Evolutionary conservation across 92 coral and sea anemone species (phyloP), one percentile per base, ranked within the genome.

Genomic region (Ricordea florida): DNA sequence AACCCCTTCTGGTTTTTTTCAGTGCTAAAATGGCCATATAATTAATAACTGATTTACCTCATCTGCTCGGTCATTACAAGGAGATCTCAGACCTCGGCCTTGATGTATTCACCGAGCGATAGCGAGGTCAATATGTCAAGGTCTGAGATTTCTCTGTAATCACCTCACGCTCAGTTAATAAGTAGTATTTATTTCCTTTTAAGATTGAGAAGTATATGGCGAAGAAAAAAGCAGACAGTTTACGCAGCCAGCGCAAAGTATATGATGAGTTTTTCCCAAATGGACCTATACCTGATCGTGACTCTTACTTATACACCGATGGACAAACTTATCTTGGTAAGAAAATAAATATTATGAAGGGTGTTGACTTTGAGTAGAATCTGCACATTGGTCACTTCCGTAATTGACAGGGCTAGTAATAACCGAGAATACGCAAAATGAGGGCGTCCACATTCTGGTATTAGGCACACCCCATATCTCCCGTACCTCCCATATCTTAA

Each of bases 141-240:
- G n/a, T n/a, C n/a, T n/a, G n/a, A n/a, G n/a, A n/a, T n/a, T n/a
- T n/a, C n/a, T n/a, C n/a, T n/a, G n/a, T n/a, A n/a, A n/a, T n/a
- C n/a, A n/a, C n/a, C n/a, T n/a, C n/a, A n/a, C n/a, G n/a, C n/a
- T n/a, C 15, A 31, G 1, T 33, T 16, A 31, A 32, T 17, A 24
- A 26, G n/a, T 57, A 32, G 0, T 32, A 16, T 10, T 43, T n/a
- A 42, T 22, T 17, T 32, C 8, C 29, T 29, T 48, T 51, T 44
- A 43, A 94, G 98, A 94, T 94, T 82, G 98, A 94, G 46, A 94
- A 87, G 47, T 89, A 73, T 34, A 33, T 88, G 17, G 97, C 98
- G 0, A 94, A 85, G 79, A 88, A 77, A 66, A 88, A 87, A 40
- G 98, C 98, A 16, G 90, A 89, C 21, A 62, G 60, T 10, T 74